Conservation (phyloP, 1,140 invertebrate genomes). For the Caligus rogercresseyi region DNA sequence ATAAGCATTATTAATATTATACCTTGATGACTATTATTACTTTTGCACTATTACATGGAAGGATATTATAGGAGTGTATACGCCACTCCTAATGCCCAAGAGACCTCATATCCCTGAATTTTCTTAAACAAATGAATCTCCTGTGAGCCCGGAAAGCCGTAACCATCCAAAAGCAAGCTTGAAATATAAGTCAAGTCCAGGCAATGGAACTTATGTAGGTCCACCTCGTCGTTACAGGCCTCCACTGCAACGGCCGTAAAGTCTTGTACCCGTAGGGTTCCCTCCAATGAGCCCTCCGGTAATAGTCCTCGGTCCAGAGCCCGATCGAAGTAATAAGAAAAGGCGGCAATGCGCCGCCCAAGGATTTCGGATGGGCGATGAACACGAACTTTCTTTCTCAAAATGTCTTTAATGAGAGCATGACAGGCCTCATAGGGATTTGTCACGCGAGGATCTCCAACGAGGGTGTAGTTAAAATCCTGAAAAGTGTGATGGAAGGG, state of each 20-base stretch:
- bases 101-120: conserved; percentile 69
- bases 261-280: conserved; percentile 43
- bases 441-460: conserved; percentile 30
- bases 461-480: background rate
- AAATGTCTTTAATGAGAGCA: conserved; percentile 34
- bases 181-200: conserved; percentile 74
- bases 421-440: conserved; percentile 40
- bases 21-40: background rate
- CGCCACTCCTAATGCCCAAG: conserved; percentile 75
- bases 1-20: background rate
- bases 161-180: conserved; percentile 58
- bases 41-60: background rate
- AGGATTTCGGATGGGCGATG: conserved; percentile 24
- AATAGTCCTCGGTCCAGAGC: conserved; percentile 61
- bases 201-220: conserved; percentile 72
- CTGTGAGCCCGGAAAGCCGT: conserved; percentile 56
- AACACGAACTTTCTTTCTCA: too few relatives aligned
- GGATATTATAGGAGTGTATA: conserved; percentile 46
- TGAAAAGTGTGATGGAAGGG: background rate
- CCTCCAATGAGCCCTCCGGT: conserved; percentile 47
- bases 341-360: conserved; percentile 46
- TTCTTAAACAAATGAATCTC: conserved; percentile 57
- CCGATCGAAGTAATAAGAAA: conserved; percentile 85
- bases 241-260: conserved; percentile 46
- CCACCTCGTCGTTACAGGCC: conserved; percentile 47